phyloP scores from a whole-genome alignment of 2,113 vertebrate species.

The Bungarus multicinctus region DNA sequence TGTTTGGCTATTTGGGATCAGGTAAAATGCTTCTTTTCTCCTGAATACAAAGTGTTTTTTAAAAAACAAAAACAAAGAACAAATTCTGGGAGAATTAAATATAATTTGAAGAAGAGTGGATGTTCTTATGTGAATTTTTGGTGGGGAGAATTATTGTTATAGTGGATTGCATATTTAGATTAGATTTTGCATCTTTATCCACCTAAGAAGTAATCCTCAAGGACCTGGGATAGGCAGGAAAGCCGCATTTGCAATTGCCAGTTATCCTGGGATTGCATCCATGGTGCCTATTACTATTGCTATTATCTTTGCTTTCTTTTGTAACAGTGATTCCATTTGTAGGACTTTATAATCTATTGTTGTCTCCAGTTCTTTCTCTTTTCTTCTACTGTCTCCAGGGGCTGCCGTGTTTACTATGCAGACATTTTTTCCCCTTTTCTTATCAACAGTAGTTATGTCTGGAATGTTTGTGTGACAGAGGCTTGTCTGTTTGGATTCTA shows the following conservation, averaged over 20 bases:
- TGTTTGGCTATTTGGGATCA: background rate
- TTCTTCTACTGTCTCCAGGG: background rate
- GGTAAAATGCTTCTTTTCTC: background rate
- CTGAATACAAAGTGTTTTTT: too few relatives aligned
- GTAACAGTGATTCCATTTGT: background rate
- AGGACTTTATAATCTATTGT: background rate
- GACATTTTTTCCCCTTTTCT: background rate
- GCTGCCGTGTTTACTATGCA: background rate
- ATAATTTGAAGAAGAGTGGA: background rate
- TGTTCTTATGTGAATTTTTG: background rate
- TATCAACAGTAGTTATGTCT: background rate
- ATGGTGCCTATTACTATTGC: background rate
- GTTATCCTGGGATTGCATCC: background rate
- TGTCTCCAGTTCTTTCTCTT: background rate
- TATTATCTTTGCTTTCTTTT: background rate
- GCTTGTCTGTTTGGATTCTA: background rate
- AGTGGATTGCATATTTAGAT: background rate
- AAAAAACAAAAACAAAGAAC: too few relatives aligned
- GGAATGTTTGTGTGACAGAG: background rate
- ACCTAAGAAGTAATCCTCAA: background rate
- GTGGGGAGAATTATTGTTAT: background rate
- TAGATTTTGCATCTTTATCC: background rate
- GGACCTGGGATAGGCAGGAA: background rate
- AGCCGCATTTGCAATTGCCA: background rate
- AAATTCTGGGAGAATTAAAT: background rate